phyloP scores from a whole-genome alignment of 2,888 invertebrate species.

The Serripes groenlandicus region DNA sequence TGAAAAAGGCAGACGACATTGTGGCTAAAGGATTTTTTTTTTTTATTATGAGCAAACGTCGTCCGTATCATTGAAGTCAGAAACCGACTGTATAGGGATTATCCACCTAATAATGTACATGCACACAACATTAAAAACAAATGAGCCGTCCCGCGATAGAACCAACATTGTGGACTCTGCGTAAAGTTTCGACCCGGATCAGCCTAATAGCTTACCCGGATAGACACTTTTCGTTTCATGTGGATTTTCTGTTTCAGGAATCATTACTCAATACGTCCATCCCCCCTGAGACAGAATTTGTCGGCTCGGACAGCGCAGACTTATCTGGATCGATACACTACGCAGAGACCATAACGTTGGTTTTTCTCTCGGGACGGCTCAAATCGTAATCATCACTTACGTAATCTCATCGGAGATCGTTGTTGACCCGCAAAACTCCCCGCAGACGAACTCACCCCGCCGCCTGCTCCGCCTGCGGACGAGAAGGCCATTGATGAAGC shows the following conservation, averaged over 20 bases:
- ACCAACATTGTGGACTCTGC: no score
- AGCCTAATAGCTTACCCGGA: no score
- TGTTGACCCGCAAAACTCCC: not conserved
- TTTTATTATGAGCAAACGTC: no score
- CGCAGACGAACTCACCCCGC: constrained; percentile 9
- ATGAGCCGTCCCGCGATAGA: no score
- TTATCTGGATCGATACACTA: not conserved
- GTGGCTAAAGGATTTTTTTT: no score
- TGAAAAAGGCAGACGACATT: no score
- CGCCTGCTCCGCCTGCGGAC: constrained; percentile 23
- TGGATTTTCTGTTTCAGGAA: not conserved
- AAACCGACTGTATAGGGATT: no score
- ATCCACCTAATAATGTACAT: no score
- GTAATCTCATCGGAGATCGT: not conserved
- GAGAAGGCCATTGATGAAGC: constrained; percentile 29
- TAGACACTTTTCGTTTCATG: no score
- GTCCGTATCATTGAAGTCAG: no score
- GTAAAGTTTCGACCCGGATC: no score
- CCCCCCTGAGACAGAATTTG: not conserved
- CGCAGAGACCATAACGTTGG: not conserved
- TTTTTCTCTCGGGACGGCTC: not conserved
- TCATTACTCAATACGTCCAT: not conserved
- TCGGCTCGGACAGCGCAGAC: not conserved
- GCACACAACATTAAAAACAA: no score
- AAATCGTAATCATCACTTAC: not conserved